Evolutionary conservation across 2,797 vertebrate genomes (phyloP), one percentile per base, ranked within the genome.

Genomic region (Clangula hyemalis): DNA sequence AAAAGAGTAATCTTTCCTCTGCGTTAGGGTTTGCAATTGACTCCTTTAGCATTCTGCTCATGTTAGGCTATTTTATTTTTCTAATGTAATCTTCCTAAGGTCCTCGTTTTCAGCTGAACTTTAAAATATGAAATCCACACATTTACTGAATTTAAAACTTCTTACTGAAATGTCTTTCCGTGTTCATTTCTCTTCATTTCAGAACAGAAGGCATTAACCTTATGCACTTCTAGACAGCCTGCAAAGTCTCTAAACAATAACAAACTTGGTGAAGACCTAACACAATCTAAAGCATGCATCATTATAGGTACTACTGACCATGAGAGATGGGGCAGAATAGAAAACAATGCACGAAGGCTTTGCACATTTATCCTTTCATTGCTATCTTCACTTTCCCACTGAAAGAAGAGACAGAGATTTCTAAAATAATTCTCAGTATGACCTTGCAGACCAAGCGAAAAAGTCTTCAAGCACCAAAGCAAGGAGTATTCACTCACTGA

Each of bases 61-160:
- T 38, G 32, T 14, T 60, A 75, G 56, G 34, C n/a, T 47, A 77
- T 73, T 90, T 90, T 90, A 70, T 83, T 75, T 84, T 77, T 85
- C 77, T 83, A 95, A 90, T 69, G 25, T 54, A 94, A 85, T 88
- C 43, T 14, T 89, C 49, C 70, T 53, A 76, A 89, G 65, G 71
- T 84, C 61, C 21, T 82, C 5, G 7, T 43, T 84, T 88, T 90
- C 64, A 74, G 18, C 0, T 88, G 39, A 95, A 91, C 89, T 94
- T 93, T 77, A 79, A 93, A 95, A 91, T 68, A 68, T 4, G 85
- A 90, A 76, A 82, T 38, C 70, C 91, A 90, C 60, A 74, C 38
- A 71, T 68, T 68, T 79, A 82, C 32, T 51, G 39, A 71, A 68
- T 88, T 79, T 79, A 41, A 93, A 94, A 71, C 36, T 51, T 60